phyloP scores from a whole-genome alignment of 2,888 invertebrate species.

The Drosophila austrosaltans region DNA sequence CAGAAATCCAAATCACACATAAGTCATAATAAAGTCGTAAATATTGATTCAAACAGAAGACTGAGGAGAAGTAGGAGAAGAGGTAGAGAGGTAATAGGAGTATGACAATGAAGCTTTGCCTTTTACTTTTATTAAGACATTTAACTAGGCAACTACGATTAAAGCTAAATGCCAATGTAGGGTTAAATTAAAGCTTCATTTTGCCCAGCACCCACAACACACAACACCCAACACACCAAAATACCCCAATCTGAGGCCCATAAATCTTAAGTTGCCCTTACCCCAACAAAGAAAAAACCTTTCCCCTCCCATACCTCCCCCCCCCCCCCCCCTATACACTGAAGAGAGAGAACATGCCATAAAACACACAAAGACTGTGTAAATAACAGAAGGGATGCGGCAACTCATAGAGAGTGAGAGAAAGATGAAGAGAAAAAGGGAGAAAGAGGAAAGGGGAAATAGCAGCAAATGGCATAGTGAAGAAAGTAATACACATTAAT shows the following conservation, averaged over 20 bases:
- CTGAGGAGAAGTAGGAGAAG: constrained; percentile 3
- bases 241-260: constrained; percentile 43
- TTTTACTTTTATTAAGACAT: constrained; percentile 36
- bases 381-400: constrained; percentile 57
- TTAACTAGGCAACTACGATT: constrained; percentile 33
- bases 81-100: too few relatives aligned
- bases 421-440: constrained; percentile 24
- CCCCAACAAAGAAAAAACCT: constrained; percentile 21
- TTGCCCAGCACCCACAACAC: background rate
- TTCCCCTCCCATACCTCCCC: constrained; percentile 1
- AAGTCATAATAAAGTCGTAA: constrained; percentile 64
- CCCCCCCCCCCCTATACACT: constrained; percentile 35
- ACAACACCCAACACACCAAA: constrained; percentile 18
- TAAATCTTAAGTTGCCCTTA: constrained; percentile 36
- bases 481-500: constrained; percentile 5
- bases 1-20: constrained; percentile 32
- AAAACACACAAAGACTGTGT: constrained; percentile 76
- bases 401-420: constrained; percentile 24
- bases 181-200: constrained; percentile 24
- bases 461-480: constrained; percentile 3
- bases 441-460: constrained; percentile 13
- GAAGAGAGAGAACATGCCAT: constrained; percentile 65
- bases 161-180: constrained; percentile 34
- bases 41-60: constrained; percentile 62
- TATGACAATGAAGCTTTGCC: constrained; percentile 33